phyloP scores from a whole-genome alignment of 2,113 vertebrate species.

The Catagonus wagneri region DNA sequence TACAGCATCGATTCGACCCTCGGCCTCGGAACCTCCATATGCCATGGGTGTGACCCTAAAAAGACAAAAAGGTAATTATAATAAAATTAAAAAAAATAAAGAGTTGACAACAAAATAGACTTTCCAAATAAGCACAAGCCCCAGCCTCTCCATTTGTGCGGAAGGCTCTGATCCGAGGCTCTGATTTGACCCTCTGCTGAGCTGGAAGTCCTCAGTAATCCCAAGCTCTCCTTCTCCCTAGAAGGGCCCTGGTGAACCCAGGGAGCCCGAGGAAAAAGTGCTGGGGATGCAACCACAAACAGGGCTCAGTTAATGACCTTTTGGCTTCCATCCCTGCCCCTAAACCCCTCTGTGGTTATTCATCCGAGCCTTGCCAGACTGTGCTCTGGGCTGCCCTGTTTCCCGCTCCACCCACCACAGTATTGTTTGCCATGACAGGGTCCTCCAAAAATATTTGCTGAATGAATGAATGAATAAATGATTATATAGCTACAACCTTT shows the following conservation, averaged over 20 bases:
- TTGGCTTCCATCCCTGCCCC: background rate
- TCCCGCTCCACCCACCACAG: background rate
- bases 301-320: background rate
- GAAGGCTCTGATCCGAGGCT: background rate
- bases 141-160: background rate
- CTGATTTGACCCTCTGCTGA: background rate
- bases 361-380: background rate
- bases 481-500: background rate
- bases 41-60: too few species aligned
- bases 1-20: too few species aligned
- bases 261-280: fast-evolving
- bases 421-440: background rate
- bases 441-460: too few species aligned
- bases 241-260: background rate
- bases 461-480: background rate
- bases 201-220: background rate
- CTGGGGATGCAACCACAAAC: background rate
- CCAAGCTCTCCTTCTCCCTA: background rate
- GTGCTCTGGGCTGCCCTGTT: background rate
- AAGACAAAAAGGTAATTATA: too few species aligned
- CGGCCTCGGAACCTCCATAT: too few species aligned
- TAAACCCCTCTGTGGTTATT: fast-evolving
- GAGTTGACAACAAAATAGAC: background rate
- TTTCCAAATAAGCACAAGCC: background rate
- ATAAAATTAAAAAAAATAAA: too few species aligned